Percentiles rank a stretch among this genome's conserved stretches.
Evolutionary conservation across 2,113 vertebrate genomes (phyloP).

Genomic region (Corydoras maculifer): DNA sequence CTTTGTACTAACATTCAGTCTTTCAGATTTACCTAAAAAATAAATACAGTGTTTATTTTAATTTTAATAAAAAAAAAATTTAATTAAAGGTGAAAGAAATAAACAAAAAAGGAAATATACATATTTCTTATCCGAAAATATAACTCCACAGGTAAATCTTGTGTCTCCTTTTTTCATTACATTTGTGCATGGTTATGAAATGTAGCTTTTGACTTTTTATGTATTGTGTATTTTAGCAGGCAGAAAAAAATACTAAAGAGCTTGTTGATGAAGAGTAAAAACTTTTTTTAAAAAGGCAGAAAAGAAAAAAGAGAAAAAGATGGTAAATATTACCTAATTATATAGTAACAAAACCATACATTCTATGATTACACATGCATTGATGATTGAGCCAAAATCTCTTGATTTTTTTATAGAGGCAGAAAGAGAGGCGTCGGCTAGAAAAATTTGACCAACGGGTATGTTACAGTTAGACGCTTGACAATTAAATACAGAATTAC

Average conservation of each 20-base stretch:
- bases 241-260: constrained; percentile 54
- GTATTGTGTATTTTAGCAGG: constrained; percentile 32
- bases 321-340: constrained; percentile 41
- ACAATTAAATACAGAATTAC: too few species aligned
- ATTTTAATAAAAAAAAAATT: too few species aligned
- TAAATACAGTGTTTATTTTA: too few species aligned
- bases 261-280: constrained; percentile 57
- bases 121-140: constrained; percentile 35
- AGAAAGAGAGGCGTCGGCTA: constrained; percentile 61
- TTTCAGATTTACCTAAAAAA: too few species aligned
- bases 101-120: too few species aligned
- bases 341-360: not conserved
- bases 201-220: not conserved
- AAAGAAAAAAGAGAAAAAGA: constrained; percentile 64
- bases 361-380: not conserved
- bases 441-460: constrained; percentile 57
- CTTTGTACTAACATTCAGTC: too few species aligned
- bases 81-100: too few species aligned
- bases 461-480: constrained; percentile 24
- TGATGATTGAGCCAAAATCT: not conserved
- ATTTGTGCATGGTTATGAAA: not conserved
- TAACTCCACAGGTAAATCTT: constrained; percentile 54
- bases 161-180: not conserved
- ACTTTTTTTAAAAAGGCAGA: constrained; percentile 54
- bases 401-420: constrained; percentile 52